Conservation (phyloP, 2,888 invertebrate species). For the Lycophotia porphyrea region DNA sequence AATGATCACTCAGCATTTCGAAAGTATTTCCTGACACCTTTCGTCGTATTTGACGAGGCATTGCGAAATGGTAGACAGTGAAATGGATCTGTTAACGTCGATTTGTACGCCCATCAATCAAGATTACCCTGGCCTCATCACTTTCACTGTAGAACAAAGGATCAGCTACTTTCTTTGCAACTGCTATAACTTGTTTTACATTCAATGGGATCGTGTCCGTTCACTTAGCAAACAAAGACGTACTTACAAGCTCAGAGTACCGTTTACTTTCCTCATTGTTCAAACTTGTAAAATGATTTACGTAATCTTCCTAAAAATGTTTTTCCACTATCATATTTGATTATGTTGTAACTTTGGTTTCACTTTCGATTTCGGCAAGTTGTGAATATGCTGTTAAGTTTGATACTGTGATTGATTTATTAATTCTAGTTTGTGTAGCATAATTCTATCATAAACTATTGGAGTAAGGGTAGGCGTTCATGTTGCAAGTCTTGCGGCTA, state of each 20-base stretch:
- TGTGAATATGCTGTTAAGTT: slow-evolving; percentile 41
- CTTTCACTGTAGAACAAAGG: slow-evolving; percentile 85
- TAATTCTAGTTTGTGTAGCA: slow-evolving; percentile 21
- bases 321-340: slow-evolving; percentile 48
- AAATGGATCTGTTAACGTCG: slow-evolving; percentile 70
- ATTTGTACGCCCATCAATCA: slow-evolving; percentile 75
- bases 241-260: slow-evolving; percentile 31
- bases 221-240: slow-evolving; percentile 55
- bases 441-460: slow-evolving; percentile 37
- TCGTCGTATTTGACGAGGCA: slow-evolving; percentile 60
- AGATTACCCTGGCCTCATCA: slow-evolving; percentile 71
- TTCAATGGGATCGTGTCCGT: slow-evolving; percentile 73
- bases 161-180: slow-evolving; percentile 80
- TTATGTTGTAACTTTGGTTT: slow-evolving; percentile 53
- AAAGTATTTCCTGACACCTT: slow-evolving; percentile 46
- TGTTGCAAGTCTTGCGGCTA: slow-evolving; percentile 61
- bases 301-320: slow-evolving; percentile 55
- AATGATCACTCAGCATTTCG: slow-evolving; percentile 14
- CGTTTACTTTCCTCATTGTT: slow-evolving; percentile 70
- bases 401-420: slow-evolving; percentile 28
- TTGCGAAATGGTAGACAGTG: slow-evolving; percentile 69
- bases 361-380: slow-evolving; percentile 59
- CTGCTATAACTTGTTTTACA: slow-evolving; percentile 72
- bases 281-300: slow-evolving; percentile 55
- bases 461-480: slow-evolving; percentile 21